Base-by-base conservation (phyloP, 2,113 vertebrate species). In the Lipotes vexillifer region DNA sequence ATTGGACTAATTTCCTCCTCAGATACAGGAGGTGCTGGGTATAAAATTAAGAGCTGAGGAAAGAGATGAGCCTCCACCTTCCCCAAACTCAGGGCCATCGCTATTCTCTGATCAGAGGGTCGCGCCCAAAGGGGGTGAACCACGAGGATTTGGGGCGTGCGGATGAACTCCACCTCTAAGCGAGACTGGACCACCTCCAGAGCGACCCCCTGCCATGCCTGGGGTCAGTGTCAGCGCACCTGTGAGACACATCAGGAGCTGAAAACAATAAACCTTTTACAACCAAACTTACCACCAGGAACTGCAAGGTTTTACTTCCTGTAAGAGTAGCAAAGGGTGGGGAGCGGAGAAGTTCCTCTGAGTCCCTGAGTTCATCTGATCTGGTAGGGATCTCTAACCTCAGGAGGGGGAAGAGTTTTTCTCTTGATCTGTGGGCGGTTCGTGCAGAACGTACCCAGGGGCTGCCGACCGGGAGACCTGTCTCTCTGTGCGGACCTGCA, bases 361-460 rank as follows among this genome's bases (percentile, higher is more conserved):
- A 41, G 44, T 55, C 25, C 25, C 59, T 0, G 6, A 71, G n/a
- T 38, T n/a, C 41, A 2, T 21, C 72, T 27, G 23, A 15, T 33
- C 33, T 17, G 8, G 27, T 17, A 1, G 0, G 31, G 36, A 18
- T 7, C 17, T 36, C 25, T 3, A 5, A 5, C 13, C 55, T 31
- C 27, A 7, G 2, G 33, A 9, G 38, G 38, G n/a, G 4, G 17
- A 38, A 46, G 20, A n/a, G 36, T 2, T 90, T 55, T 61, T 36
- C 90, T 55, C 38, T 20, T 10, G 57, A 57, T 4, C 0, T 13
- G 38, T 3, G 46, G 10, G 65, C 1, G 8, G 15, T 1, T 38
- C 5, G 8, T 3, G 7, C 2, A 13, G 65, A 25, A 23, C 0
- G 2, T 0, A 5, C 74, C 9, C 0, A 4, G 65, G 4, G 1